These are phyloP conservation scores for Coptodon rendalli DNA, from an alignment of 2,113 vertebrate genomes.

Conservation along the genomic window DNA sequence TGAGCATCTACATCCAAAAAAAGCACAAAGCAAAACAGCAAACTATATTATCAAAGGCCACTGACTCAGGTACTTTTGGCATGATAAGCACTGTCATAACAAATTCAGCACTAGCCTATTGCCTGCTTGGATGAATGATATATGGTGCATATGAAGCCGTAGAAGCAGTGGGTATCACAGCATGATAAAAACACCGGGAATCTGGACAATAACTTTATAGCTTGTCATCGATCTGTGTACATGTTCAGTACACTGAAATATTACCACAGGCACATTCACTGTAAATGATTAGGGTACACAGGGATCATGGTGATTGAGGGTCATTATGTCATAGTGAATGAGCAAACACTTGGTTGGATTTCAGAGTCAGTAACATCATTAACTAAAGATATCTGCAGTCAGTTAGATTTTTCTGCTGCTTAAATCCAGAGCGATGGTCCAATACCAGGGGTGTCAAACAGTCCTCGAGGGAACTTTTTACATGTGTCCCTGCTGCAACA, in stretches of 20 bases:
- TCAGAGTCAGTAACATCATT: neutral
- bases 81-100: neutral
- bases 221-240: constrained; percentile 2
- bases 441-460: neutral
- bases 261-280: neutral
- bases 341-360: neutral
- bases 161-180: neutral
- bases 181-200: constrained; percentile 2
- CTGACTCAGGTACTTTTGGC: neutral
- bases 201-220: neutral
- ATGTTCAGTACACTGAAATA: constrained; percentile 29
- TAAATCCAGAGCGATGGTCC: neutral
- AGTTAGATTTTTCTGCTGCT: neutral
- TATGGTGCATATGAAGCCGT: neutral
- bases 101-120: neutral
- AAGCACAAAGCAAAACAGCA: neutral
- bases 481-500: neutral
- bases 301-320: neutral
- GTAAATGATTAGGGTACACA: neutral
- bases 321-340: neutral
- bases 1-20: neutral
- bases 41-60: neutral
- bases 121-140: neutral
- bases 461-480: neutral
- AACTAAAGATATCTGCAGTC: neutral